Evolutionary conservation across 2,888 invertebrate genomes (phyloP).

Genomic region (Conus canariensis): DNA sequence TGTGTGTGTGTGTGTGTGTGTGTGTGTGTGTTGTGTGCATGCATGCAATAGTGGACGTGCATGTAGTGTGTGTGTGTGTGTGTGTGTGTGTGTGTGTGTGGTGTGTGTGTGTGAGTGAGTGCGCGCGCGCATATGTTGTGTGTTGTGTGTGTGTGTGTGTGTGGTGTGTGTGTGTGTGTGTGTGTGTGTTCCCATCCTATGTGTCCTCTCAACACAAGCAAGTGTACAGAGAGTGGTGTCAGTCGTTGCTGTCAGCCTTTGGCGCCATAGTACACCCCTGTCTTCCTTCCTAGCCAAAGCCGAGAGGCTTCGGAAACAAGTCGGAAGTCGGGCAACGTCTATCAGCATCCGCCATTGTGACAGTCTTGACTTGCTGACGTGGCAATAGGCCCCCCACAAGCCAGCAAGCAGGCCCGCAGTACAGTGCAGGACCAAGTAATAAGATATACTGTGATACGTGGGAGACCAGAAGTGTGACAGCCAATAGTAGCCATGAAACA

Average conservation of each 20-base stretch:
- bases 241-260: no score
- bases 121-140: no score
- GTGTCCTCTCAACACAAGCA: no score
- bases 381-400: not conserved
- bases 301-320: not conserved
- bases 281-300: no score
- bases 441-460: no score
- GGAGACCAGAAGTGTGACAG: no score
- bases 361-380: not conserved
- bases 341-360: not conserved
- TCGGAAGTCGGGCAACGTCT: not conserved
- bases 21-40: not conserved
- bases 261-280: no score
- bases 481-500: no score
- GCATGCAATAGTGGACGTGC: no score
- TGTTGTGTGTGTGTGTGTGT: conserved; percentile 15
- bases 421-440: no score
- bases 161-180: not conserved
- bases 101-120: not conserved
- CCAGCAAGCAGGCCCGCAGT: no score
- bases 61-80: not conserved
- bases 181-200: not conserved
- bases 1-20: conserved; percentile 5
- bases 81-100: not conserved
- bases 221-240: no score